Conservation (phyloP, 2,113 vertebrate genomes). For the Gobio gobio region DNA sequence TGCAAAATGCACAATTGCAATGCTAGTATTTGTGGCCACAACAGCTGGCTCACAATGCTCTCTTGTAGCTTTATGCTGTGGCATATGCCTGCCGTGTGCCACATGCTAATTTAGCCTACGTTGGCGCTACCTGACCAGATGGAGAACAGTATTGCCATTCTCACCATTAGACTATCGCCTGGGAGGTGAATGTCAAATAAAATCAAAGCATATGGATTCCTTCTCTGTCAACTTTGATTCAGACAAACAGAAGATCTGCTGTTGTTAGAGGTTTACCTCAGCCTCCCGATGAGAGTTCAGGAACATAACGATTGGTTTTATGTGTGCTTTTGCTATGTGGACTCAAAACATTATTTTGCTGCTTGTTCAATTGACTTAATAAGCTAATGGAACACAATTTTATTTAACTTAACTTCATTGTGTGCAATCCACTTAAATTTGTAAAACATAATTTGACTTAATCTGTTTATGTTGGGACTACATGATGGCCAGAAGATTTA, state of each 20-base stretch:
- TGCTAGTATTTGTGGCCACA: constrained; percentile 95
- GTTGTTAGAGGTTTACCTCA: constrained; percentile 64
- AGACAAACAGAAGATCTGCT: constrained; percentile 81
- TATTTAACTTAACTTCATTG: not conserved
- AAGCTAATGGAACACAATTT: not conserved
- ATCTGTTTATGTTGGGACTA: not conserved
- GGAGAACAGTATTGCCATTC: constrained; percentile 95
- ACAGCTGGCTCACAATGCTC: constrained; percentile 94
- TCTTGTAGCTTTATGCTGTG: constrained; percentile 94
- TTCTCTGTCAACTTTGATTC: constrained; percentile 85
- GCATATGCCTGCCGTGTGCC: constrained; percentile 94
- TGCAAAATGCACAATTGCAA: constrained; percentile 90
- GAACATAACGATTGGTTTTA: not conserved
- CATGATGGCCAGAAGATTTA: not conserved
- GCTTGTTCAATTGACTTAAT: not conserved
- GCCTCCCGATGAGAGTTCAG: not conserved
- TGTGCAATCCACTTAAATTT: not conserved
- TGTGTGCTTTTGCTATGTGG: not conserved
- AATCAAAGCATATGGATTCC: constrained; percentile 93
- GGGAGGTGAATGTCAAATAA: constrained; percentile 89
- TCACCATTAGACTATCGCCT: constrained; percentile 86
- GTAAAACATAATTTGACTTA: not conserved
- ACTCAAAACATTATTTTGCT: not conserved
- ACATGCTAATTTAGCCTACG: constrained; percentile 93
- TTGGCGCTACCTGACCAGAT: constrained; percentile 90